phyloP scores from a whole-genome alignment of 2,113 vertebrate species.

The Orycteropus afer region DNA sequence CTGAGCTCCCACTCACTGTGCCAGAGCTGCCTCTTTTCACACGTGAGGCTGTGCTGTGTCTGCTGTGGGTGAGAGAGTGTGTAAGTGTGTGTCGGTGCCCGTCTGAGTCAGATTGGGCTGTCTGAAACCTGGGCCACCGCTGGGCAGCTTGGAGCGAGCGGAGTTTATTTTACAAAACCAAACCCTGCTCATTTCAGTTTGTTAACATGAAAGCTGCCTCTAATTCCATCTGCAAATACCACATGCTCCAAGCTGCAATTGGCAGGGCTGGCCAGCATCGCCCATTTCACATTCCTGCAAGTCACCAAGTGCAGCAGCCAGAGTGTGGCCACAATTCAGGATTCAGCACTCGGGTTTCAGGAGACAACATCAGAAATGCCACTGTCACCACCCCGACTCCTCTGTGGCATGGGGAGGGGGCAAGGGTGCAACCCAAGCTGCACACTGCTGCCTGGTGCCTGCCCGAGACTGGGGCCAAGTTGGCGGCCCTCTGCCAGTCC shows the following conservation, averaged over 20 bases:
- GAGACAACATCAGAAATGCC: conserved; percentile 85
- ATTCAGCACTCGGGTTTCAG: conserved; percentile 88
- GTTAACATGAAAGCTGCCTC: conserved; percentile 83
- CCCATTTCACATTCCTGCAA: conserved; percentile 81
- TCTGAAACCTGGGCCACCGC: conserved; percentile 61
- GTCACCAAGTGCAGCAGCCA: conserved; percentile 81
- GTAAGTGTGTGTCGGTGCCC: neutral
- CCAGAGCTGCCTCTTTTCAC: neutral
- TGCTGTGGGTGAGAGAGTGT: neutral
- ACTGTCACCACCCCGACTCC: conserved; percentile 83
- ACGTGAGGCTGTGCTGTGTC: fast-evolving
- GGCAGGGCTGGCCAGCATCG: conserved; percentile 81
- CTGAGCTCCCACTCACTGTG: neutral
- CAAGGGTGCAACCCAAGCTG: conserved; percentile 88
- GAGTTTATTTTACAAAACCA: conserved; percentile 83
- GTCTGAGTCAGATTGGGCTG: neutral
- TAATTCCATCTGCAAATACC: conserved; percentile 82
- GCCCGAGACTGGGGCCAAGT: conserved; percentile 86
- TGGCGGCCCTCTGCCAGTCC: conserved; percentile 88
- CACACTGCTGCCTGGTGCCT: conserved; percentile 88
- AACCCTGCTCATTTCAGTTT: conserved; percentile 80
- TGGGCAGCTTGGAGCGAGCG: conserved; percentile 61
- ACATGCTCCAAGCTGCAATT: conserved; percentile 71
- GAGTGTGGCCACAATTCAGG: conserved; percentile 80
- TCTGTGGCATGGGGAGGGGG: conserved; percentile 87